phyloP scores from a whole-genome alignment of 1,140 invertebrate genomes.

The Galleria mellonella region DNA sequence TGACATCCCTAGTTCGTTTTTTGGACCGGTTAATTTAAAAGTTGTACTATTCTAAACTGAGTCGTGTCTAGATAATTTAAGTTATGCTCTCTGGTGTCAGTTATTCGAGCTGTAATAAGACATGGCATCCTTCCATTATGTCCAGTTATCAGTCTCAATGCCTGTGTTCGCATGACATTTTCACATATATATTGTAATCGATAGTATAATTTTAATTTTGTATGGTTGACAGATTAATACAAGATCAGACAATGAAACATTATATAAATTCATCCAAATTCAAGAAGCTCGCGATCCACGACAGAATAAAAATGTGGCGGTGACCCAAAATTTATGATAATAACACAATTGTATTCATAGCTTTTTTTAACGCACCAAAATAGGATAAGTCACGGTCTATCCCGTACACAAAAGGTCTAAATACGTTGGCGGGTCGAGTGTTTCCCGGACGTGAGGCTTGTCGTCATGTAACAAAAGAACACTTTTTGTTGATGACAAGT shows the following conservation, averaged over 20 bases:
- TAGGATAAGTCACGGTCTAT: conserved; percentile 50
- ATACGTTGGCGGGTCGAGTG: conserved; percentile 60
- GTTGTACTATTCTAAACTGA: no score
- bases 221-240: background rate
- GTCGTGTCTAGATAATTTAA: no score
- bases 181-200: no score
- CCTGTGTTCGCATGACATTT: no score
- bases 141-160: no score
- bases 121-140: no score
- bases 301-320: conserved; percentile 9
- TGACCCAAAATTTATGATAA: conserved; percentile 37
- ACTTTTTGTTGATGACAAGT: conserved; percentile 40
- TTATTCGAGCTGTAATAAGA: no score
- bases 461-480: conserved; percentile 40
- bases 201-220: background rate
- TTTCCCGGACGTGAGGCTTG: conserved; percentile 44
- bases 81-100: no score
- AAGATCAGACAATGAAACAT: conserved; percentile 15
- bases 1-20: no score
- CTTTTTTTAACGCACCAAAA: conserved; percentile 30
- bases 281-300: conserved; percentile 9
- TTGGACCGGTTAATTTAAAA: no score
- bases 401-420: conserved; percentile 51
- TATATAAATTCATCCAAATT: conserved; percentile 14
- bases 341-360: conserved; percentile 38